Conservation (phyloP, 2,888 invertebrate genomes). For the Coronaproctus castanopsis region DNA sequence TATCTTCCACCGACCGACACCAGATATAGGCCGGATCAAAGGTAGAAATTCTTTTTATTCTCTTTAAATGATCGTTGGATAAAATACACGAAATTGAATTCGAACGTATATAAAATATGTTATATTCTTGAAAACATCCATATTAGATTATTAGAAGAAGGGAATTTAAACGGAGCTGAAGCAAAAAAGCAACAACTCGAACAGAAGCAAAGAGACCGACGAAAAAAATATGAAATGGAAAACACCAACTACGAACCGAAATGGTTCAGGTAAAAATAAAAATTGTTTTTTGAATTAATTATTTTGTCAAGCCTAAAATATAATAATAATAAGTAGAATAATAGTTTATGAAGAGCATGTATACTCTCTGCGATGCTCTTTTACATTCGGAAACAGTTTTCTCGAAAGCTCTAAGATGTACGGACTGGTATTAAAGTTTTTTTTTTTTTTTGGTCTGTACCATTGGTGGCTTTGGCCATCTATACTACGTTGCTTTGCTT, state of each 20-base stretch:
- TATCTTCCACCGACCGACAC: slow-evolving; percentile 54
- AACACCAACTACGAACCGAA: slow-evolving; percentile 26
- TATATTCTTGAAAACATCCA: not conserved
- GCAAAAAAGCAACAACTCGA: slow-evolving; percentile 47
- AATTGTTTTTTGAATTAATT: not conserved
- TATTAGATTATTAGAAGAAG: slow-evolving; percentile 43
- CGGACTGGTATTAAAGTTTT: no score
- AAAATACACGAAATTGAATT: no score
- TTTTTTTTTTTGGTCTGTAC: no score
- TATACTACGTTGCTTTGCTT: no score
- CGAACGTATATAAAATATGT: no score
- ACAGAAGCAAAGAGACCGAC: slow-evolving; percentile 48
- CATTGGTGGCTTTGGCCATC: no score
- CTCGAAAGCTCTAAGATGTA: no score
- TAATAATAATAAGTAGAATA: not conserved
- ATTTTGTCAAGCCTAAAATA: not conserved
- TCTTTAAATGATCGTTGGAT: no score
- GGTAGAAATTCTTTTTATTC: no score
- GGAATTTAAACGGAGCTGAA: slow-evolving; percentile 50
- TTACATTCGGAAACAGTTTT: no score
- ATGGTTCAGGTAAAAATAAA: slow-evolving; percentile 40
- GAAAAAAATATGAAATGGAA: slow-evolving; percentile 38
- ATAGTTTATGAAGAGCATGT: not conserved
- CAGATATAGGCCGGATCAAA: slow-evolving; percentile 54
- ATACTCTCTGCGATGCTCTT: slow-evolving; percentile 3